Conservation (phyloP, 1,140 invertebrate genomes). For the Eumeta japonica region DNA sequence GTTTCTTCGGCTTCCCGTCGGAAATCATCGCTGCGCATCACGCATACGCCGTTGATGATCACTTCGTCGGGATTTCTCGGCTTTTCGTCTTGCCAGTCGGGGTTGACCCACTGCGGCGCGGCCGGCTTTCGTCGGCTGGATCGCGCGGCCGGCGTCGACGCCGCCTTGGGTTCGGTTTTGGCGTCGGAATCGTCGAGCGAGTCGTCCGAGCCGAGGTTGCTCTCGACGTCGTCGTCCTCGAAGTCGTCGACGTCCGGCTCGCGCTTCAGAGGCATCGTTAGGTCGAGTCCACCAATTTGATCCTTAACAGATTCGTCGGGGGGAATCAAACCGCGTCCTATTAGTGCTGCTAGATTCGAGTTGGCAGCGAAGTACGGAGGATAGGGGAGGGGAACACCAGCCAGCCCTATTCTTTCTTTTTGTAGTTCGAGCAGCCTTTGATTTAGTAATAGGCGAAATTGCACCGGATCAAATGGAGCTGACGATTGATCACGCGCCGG, state of each 20-base stretch:
- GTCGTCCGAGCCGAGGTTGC: conserved; percentile 76
- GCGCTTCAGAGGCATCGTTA: conserved; percentile 78
- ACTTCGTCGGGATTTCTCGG: conserved; percentile 68
- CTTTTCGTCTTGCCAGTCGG: conserved; percentile 80
- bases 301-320: conserved; percentile 67
- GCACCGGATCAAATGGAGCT: conserved; percentile 82
- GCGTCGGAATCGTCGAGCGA: conserved; percentile 63
- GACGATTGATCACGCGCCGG: conserved; percentile 68
- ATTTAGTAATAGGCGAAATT: conserved; percentile 83
- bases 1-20: conserved; percentile 67
- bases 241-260: conserved; percentile 73
- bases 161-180: conserved; percentile 50
- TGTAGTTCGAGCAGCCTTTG: conserved; percentile 84
- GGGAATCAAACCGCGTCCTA: conserved; percentile 63
- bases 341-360: conserved; percentile 69
- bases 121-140: conserved; percentile 84
- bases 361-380: conserved; percentile 74
- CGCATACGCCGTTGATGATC: conserved; percentile 89
- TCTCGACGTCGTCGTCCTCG: conserved; percentile 72
- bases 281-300: conserved; percentile 74
- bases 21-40: conserved; percentile 80
- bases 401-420: conserved; percentile 74
- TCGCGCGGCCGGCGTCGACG: conserved; percentile 51
- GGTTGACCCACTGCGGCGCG: conserved; percentile 95
- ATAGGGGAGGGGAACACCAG: conserved; percentile 71